A percentile compares a stretch with the other conserved stretches of the same genome.
Evolutionary conservation across 2,888 invertebrate genomes (phyloP).

Genomic region (Philereme transversata): DNA sequence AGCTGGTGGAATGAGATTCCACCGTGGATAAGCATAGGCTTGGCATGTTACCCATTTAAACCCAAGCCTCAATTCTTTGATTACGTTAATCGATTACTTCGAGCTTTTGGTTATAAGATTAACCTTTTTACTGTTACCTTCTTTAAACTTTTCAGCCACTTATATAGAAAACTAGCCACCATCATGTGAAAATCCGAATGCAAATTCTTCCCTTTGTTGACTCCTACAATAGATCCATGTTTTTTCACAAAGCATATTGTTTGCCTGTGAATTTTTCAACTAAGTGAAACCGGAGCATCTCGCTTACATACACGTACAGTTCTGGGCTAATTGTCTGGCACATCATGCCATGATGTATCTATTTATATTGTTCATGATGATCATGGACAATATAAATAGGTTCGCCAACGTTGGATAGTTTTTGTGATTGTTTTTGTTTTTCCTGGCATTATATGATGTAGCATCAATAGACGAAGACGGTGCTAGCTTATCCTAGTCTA

Average conservation of each 20-base stretch:
- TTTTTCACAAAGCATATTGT: conserved; percentile 26
- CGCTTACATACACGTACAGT: conserved; percentile 3
- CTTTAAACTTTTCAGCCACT: no score
- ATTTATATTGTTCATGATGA: no score
- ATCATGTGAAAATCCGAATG: conserved; percentile 24
- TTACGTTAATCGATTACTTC: no score
- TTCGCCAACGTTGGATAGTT: not conserved
- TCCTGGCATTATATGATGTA: not conserved
- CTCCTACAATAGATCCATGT: conserved; percentile 15
- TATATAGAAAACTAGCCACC: no score
- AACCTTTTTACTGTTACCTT: no score
- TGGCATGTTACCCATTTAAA: no score
- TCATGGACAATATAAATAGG: not conserved
- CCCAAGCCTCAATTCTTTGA: no score
- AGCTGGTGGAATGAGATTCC: no score
- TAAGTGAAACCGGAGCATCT: conserved; percentile 19
- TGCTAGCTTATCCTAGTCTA: not conserved
- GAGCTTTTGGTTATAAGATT: no score
- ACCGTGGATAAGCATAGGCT: no score
- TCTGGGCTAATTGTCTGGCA: conserved; percentile 5
- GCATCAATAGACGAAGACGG: not conserved
- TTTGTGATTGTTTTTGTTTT: not conserved
- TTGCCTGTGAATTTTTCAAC: conserved; percentile 23
- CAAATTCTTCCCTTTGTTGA: conserved; percentile 20
- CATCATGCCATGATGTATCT: no score